A percentile compares a stretch with the other conserved stretches of the same genome.
These are phyloP conservation scores for Dynastes maya DNA, from an alignment of 2,888 invertebrate species.

Conservation along the genomic window DNA sequence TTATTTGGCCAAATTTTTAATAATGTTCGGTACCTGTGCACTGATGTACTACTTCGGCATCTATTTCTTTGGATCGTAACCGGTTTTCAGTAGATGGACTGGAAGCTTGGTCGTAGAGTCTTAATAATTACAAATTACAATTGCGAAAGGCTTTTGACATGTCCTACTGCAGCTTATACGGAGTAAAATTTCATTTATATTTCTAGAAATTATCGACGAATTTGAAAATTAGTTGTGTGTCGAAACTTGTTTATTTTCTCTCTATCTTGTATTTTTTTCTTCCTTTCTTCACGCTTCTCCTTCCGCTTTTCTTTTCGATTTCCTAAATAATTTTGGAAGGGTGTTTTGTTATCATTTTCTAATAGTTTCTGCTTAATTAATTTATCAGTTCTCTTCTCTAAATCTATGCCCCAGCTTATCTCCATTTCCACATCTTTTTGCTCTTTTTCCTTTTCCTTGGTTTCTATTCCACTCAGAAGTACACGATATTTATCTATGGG, in stretches of 20 bases:
- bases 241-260: constrained; percentile 56
- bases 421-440: constrained; percentile 89
- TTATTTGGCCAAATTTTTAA: too few species aligned
- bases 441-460: constrained; percentile 78
- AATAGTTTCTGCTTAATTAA: constrained; percentile 77
- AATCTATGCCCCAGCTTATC: constrained; percentile 88
- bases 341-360: constrained; percentile 78
- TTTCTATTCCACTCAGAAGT: constrained; percentile 82
- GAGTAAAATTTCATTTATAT: too few species aligned
- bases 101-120: too few species aligned
- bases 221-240: too few species aligned
- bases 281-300: constrained; percentile 76
- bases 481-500: constrained; percentile 85
- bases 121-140: too few species aligned
- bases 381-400: constrained; percentile 81
- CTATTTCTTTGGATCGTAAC: too few species aligned
- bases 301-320: constrained; percentile 88
- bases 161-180: too few species aligned
- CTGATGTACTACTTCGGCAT: too few species aligned
- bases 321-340: constrained; percentile 88
- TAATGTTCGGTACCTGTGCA: too few species aligned
- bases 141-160: too few species aligned
- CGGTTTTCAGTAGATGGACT: too few species aligned
- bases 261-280: constrained; percentile 69
- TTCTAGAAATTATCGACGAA: too few species aligned